These are phyloP conservation scores for Nysson spinosus DNA, from an alignment of 2,888 invertebrate species.

Conservation along the genomic window DNA sequence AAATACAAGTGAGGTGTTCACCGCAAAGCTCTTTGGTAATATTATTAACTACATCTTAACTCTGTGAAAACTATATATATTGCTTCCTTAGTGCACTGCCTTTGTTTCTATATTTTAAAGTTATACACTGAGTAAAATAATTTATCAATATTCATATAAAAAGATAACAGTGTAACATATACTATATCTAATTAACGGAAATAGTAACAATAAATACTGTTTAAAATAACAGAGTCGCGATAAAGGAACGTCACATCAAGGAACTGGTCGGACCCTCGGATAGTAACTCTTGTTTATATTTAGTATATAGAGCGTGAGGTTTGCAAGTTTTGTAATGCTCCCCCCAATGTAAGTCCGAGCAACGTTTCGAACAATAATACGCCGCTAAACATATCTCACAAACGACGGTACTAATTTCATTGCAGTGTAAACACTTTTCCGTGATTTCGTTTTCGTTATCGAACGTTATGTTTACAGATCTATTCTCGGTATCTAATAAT, in stretches of 20 bases:
- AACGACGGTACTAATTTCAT: slow-evolving; percentile 43
- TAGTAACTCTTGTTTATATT: neutral
- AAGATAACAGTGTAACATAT: slow-evolving; percentile 19
- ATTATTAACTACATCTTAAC: too few relatives aligned
- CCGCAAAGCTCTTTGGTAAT: too few relatives aligned
- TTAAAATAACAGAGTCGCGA: slow-evolving; percentile 31
- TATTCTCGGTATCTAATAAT: neutral
- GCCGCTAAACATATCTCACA: slow-evolving; percentile 57
- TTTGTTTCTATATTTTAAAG: too few relatives aligned
- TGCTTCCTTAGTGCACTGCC: too few relatives aligned
- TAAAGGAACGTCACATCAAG: neutral
- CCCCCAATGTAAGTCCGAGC: slow-evolving; percentile 54
- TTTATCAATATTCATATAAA: slow-evolving; percentile 15
- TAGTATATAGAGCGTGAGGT: slow-evolving; percentile 3
- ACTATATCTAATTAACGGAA: slow-evolving; percentile 16
- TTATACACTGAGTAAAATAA: slow-evolving; percentile 19
- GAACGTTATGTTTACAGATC: neutral
- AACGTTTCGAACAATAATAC: slow-evolving; percentile 56
- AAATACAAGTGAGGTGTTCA: too few relatives aligned
- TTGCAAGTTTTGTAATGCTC: slow-evolving; percentile 54
- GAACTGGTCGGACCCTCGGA: too few relatives aligned
- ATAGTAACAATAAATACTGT: slow-evolving; percentile 30
- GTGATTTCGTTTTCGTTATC: slow-evolving; percentile 17
- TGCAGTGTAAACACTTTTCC: slow-evolving; percentile 49
- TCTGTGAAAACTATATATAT: too few relatives aligned